Evolutionary conservation across 2,797 vertebrate species (phyloP), one percentile per base, ranked within the genome.

Genomic region (Xenopus petersii): DNA sequence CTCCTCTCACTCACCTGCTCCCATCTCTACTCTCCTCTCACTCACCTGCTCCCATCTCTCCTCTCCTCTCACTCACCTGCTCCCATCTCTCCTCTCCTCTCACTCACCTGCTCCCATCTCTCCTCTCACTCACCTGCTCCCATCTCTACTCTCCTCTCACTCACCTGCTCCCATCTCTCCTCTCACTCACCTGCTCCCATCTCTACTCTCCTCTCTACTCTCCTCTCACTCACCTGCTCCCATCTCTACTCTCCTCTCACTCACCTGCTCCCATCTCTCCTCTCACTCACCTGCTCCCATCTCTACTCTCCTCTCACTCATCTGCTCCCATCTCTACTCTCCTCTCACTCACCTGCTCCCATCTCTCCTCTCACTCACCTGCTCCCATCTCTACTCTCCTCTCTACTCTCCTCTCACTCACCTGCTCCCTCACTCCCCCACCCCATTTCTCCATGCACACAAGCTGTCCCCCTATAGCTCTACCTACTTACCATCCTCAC

Each of bases 361-460:
- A 26, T 49, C 46, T 1, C 55, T 58, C 10, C 10, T n/a, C 16
- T 21, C 21, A 21, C 21, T 21, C 21, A 21, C 21, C 21, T 21
- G 21, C 21, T 21, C 21, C 21, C 21, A 21, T 9, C 15, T 11
- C 2, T 1, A 1, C 10, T 2, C 12, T 7, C 4, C 54, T 9
- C 2, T 1, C 1, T 1, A 6, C 8, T 1, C 12, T 6, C 3
- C 54, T 6, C 1, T 1, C 1, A 7, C 2, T 13, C 12, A 10
- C 3, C 55, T 13, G 4, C 0, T 4, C n/a, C n/a, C 55, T 16
- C 1, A 0, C 15, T 17, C 2, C 3, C 55, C n/a, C 7, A 6
- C 16, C 8, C 2, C 55, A 26, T 49, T 58, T 1, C 55, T 58
- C 10, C 10, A 10, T 58, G 55, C 55, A 21, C 55, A 15, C 55